These are phyloP conservation scores for Mizuhopecten yessoensis DNA, from an alignment of 1,140 invertebrate species.

Conservation along the genomic window DNA sequence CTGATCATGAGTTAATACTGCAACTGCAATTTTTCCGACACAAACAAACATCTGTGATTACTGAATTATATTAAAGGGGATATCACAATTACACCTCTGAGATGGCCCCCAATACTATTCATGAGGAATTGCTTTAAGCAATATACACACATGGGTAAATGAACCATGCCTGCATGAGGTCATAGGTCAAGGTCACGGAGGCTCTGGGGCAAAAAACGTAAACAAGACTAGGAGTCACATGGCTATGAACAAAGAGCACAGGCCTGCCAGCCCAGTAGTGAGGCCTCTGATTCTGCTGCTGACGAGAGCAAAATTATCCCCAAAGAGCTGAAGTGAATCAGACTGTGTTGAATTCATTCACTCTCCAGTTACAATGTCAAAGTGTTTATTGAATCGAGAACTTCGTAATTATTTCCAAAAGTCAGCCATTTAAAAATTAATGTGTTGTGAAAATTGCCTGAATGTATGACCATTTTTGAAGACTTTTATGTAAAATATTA, in stretches of 20 bases:
- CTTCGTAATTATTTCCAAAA: too few relatives aligned
- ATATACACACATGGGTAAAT: conserved; percentile 11
- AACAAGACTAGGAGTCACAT: background rate
- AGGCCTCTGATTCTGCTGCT: background rate
- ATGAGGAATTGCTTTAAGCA: background rate
- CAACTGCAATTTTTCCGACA: too few relatives aligned
- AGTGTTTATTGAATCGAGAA: background rate
- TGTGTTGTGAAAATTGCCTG: background rate
- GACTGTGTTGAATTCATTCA: background rate
- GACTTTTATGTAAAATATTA: too few relatives aligned
- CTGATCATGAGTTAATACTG: too few relatives aligned
- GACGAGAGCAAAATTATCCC: background rate
- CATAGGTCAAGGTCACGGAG: conserved; percentile 1
- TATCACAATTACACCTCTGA: background rate
- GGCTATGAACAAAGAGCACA: conserved; percentile 37
- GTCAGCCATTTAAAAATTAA: background rate
- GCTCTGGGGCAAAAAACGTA: background rate
- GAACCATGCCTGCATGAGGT: conserved; percentile 24
- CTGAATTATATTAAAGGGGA: too few relatives aligned
- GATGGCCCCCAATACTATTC: background rate
- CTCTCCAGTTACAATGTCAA: background rate
- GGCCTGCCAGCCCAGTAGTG: background rate
- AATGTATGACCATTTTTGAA: background rate
- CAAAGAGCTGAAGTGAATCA: background rate
- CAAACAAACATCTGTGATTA: too few relatives aligned